Percentiles rank a stretch among this genome's conserved stretches.
Evolutionary conservation across 2,113 vertebrate genomes (phyloP).

Genomic region (Pantherophis guttatus): DNA sequence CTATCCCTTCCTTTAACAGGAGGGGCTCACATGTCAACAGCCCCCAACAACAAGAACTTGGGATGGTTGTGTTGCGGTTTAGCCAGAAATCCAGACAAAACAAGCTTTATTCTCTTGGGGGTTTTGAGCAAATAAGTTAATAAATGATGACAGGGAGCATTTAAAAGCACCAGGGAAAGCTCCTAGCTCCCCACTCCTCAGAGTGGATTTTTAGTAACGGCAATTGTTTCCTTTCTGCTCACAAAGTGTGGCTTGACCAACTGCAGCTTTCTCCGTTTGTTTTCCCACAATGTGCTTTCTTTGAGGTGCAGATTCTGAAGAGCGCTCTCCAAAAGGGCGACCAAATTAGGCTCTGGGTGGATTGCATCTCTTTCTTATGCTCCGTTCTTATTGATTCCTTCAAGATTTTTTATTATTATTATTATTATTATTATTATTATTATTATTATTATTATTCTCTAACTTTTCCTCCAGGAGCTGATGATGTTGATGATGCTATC

Average conservation of each 20-base stretch:
- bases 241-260: background rate
- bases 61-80: constrained; percentile 27
- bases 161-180: constrained; percentile 37
- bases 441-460: background rate
- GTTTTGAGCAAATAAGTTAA: constrained; percentile 49
- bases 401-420: no score
- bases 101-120: constrained; percentile 26
- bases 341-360: background rate
- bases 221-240: constrained; percentile 25
- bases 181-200: background rate
- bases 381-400: background rate
- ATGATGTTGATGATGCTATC: no score
- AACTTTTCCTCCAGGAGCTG: background rate
- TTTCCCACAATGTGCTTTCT: background rate
- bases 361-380: background rate
- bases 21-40: constrained; percentile 37
- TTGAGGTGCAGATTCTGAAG: constrained; percentile 17
- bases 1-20: constrained; percentile 66
- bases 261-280: background rate
- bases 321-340: background rate
- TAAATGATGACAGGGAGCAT: constrained; percentile 48
- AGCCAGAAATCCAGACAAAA: constrained; percentile 38
- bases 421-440: no score
- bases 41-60: constrained; percentile 37
- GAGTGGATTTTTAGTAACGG: constrained; percentile 17